Conservation (phyloP, 2,113 vertebrate species). For the Sylvia atricapilla region DNA sequence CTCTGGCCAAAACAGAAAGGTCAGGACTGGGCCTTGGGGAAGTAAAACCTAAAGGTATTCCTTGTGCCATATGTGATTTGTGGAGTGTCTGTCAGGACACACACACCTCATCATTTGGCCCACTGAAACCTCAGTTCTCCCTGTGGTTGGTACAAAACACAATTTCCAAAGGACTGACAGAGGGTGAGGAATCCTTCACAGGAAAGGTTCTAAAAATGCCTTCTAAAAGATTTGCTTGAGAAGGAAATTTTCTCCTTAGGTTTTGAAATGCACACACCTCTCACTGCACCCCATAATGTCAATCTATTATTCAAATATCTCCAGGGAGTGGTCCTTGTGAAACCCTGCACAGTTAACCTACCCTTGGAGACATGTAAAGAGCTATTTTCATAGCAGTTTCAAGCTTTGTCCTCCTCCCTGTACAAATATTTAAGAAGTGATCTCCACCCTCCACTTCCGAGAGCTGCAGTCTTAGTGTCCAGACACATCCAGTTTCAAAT, state of each 20-base stretch:
- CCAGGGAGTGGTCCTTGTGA: conserved; percentile 33
- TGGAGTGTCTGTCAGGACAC: background rate
- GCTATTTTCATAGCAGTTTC: conserved; percentile 27
- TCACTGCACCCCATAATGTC: conserved; percentile 17
- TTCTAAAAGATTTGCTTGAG: background rate
- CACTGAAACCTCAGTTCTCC: background rate
- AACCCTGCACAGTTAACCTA: conserved; percentile 4
- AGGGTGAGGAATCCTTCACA: background rate
- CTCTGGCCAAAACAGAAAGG: background rate
- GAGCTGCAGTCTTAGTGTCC: background rate
- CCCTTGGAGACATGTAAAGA: conserved; percentile 24
- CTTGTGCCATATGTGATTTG: background rate
- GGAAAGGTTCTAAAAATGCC: background rate
- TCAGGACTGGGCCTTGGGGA: background rate
- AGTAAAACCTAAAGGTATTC: background rate
- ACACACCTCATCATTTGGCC: accelerated
- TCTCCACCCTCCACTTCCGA: conserved; percentile 63
- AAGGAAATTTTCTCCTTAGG: background rate
- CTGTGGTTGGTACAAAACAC: background rate
- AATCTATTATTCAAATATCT: conserved; percentile 36
- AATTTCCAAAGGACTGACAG: background rate
- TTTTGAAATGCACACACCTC: conserved; percentile 5
- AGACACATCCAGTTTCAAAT: conserved; percentile 29
- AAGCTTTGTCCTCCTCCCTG: conserved; percentile 66
- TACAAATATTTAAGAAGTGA: conserved; percentile 73